Percentiles rank a stretch among this genome's conserved stretches.
Evolutionary conservation across 2,113 vertebrate species (phyloP).

Genomic region (Prionailurus bengalensis): DNA sequence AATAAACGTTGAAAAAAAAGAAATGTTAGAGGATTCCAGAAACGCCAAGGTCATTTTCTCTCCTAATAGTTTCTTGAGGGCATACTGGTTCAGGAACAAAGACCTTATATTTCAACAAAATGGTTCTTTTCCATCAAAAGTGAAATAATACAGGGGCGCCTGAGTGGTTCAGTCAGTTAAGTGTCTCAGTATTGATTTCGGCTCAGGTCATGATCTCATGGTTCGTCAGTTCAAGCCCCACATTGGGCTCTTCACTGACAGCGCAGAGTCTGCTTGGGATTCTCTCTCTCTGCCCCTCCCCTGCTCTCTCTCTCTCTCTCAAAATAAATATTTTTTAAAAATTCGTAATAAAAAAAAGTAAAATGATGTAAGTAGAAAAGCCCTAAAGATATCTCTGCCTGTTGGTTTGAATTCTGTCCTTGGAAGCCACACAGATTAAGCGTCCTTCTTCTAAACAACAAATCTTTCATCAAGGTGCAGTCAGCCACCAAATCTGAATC

Average conservation of each 20-base stretch:
- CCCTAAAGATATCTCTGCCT: background rate
- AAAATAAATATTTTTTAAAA: no score
- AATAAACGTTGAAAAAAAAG: no score
- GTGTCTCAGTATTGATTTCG: no score
- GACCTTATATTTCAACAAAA: slow-evolving; percentile 13
- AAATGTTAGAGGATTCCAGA: background rate
- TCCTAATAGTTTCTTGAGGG: slow-evolving; percentile 35
- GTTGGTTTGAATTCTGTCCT: slow-evolving; percentile 14
- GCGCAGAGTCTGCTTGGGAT: no score
- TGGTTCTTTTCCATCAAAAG: slow-evolving; percentile 29
- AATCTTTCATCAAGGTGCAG: background rate
- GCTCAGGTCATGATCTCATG: no score
- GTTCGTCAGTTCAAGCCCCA: no score
- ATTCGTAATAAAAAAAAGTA: no score
- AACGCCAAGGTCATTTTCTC: background rate
- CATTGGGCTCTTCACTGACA: no score
- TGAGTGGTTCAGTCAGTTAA: no score
- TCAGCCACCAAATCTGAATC: background rate
- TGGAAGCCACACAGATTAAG: background rate
- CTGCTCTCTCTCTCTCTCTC: no score
- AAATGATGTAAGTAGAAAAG: background rate
- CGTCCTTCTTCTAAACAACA: background rate
- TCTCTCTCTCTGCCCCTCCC: no score
- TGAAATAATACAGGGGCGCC: no score
- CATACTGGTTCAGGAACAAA: slow-evolving; percentile 50